A percentile compares a stretch with the other conserved stretches of the same genome.
phyloP scores from a whole-genome alignment of 2,797 vertebrate genomes.

The Pseudochaenichthys georgianus region DNA sequence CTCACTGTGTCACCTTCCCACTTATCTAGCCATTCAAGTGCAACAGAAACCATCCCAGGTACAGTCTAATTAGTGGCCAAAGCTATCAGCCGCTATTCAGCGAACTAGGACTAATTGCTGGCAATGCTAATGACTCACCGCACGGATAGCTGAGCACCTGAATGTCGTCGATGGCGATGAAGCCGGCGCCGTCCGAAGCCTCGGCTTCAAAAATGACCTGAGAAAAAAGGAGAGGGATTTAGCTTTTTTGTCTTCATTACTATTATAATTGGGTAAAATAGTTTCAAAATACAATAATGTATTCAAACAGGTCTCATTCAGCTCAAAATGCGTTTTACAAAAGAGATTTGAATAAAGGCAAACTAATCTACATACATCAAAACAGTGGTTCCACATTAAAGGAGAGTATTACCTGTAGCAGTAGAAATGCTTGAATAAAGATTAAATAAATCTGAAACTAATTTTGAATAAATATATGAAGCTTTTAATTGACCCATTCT shows the following conservation, averaged over 20 bases:
- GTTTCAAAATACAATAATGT: neutral
- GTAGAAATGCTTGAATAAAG: neutral
- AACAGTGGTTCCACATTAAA: neutral
- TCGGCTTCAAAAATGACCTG: conserved; percentile 99
- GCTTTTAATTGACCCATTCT: neutral
- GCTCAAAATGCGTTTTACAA: neutral
- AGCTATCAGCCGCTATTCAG: conserved; percentile 78
- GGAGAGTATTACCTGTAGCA: neutral
- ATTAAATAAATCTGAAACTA: neutral
- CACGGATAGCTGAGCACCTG: conserved; percentile 99
- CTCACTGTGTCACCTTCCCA: conserved; percentile 81
- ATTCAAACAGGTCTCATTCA: neutral
- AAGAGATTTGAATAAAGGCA: neutral
- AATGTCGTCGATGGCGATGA: conserved; percentile 98
- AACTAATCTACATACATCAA: neutral
- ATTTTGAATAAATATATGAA: neutral
- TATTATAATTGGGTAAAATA: neutral
- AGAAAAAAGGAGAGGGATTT: conserved; percentile 27
- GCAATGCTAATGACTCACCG: conserved; percentile 90
- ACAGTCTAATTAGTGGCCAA: conserved; percentile 81
- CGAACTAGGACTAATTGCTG: conserved; percentile 80
- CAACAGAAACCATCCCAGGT: conserved; percentile 80
- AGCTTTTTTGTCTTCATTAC: conserved; percentile 2
- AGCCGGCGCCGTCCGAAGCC: conserved; percentile 93
- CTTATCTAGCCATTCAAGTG: conserved; percentile 80